phyloP scores from a whole-genome alignment of 2,113 vertebrate genomes.

The Glaucomys volans region DNA sequence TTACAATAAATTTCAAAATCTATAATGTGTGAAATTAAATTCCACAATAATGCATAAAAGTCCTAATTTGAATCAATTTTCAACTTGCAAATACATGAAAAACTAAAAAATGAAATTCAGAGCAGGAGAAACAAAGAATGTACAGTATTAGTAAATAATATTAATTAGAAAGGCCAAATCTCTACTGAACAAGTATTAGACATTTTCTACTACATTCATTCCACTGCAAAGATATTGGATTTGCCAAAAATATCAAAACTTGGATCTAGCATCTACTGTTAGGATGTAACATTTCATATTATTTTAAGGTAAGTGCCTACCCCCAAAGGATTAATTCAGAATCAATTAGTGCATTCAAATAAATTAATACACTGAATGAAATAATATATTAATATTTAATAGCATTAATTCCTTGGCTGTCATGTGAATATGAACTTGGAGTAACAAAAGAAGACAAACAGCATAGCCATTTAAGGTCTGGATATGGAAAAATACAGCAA shows the following conservation, averaged over 20 bases:
- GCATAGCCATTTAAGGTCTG: background rate
- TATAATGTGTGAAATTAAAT: conserved; percentile 84
- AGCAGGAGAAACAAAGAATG: conserved; percentile 76
- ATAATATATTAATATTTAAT: conserved; percentile 53
- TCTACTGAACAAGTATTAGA: conserved; percentile 66
- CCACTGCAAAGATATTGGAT: conserved; percentile 31
- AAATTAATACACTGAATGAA: conserved; percentile 51
- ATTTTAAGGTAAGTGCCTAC: conserved; percentile 30
- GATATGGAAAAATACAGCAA: background rate
- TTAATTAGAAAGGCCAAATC: conserved; percentile 44
- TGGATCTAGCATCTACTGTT: conserved; percentile 14
- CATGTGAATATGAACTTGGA: conserved; percentile 42
- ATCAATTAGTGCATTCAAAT: conserved; percentile 45
- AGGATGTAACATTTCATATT: background rate
- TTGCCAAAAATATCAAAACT: conserved; percentile 65
- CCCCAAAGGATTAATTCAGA: conserved; percentile 50
- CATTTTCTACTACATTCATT: conserved; percentile 60
- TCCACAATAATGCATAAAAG: conserved; percentile 71
- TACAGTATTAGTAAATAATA: conserved; percentile 68
- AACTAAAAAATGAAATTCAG: conserved; percentile 81
- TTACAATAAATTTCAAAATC: conserved; percentile 81
- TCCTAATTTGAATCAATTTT: conserved; percentile 83
- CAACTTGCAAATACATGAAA: conserved; percentile 77
- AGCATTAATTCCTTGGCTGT: conserved; percentile 27
- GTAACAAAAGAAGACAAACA: conserved; percentile 48